These are phyloP conservation scores for Aptenodytes patagonicus DNA, from an alignment of 2,113 vertebrate species.

Conservation along the genomic window DNA sequence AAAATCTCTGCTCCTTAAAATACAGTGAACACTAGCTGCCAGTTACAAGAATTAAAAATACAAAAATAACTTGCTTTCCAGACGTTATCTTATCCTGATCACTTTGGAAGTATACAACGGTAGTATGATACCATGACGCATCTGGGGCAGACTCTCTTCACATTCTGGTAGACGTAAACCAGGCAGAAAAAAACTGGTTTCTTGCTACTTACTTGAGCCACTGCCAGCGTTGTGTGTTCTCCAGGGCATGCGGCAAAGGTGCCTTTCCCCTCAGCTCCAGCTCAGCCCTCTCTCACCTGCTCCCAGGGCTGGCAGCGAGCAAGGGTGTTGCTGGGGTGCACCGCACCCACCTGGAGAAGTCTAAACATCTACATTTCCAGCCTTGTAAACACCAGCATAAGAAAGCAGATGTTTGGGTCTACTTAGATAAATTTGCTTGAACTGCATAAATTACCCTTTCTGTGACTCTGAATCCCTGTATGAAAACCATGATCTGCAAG, in stretches of 20 bases:
- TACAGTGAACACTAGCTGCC: neutral
- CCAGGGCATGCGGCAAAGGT: neutral
- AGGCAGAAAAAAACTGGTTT: neutral
- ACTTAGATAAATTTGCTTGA: neutral
- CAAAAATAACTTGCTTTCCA: conserved; percentile 26
- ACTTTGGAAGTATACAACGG: neutral
- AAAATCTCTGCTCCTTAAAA: conserved; percentile 35
- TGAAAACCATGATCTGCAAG: neutral
- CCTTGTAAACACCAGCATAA: neutral
- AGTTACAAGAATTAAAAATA: neutral
- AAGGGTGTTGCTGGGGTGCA: no score
- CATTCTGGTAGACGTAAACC: neutral
- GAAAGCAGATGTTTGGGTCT: neutral
- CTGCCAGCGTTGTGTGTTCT: neutral
- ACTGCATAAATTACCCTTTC: neutral
- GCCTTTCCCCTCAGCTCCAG: neutral
- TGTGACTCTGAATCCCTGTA: neutral
- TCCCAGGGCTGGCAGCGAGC: accelerated
- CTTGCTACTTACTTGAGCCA: neutral
- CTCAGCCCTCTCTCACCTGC: neutral
- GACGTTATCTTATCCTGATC: neutral
- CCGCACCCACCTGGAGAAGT: neutral
- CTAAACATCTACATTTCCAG: neutral
- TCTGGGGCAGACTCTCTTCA: neutral
- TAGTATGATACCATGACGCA: neutral